Evolutionary conservation across 1,140 invertebrate species (phyloP).

Genomic region (Hypsibius dujardini): DNA sequence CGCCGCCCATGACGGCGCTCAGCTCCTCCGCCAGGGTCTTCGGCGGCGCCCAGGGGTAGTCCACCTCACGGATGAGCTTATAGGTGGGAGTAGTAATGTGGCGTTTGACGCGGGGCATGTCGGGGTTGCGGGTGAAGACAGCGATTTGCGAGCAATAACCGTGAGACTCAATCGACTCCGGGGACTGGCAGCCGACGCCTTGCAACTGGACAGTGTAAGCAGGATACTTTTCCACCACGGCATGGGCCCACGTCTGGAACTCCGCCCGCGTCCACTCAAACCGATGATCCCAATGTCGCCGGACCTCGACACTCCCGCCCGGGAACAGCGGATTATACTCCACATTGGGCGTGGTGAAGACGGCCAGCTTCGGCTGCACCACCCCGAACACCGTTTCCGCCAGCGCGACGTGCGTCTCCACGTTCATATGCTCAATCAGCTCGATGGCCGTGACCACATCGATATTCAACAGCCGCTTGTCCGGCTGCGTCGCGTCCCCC

Average conservation of each 20-base stretch:
- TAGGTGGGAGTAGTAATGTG: background rate
- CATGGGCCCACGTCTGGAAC: conserved; percentile 58
- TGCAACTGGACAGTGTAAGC: conserved; percentile 48
- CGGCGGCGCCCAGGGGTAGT: conserved; percentile 11
- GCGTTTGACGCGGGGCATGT: background rate
- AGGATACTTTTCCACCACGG: conserved; percentile 47
- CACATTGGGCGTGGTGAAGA: conserved; percentile 73
- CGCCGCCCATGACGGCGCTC: background rate
- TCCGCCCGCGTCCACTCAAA: conserved; percentile 75
- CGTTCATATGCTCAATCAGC: conserved; percentile 70
- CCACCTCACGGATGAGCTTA: background rate
- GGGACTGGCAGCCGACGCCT: conserved; percentile 49
- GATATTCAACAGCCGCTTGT: conserved; percentile 38
- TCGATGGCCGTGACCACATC: conserved; percentile 57
- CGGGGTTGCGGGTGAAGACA: conserved; percentile 37
- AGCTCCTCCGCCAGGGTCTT: background rate
- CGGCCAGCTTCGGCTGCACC: conserved; percentile 53
- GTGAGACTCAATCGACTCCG: conserved; percentile 34
- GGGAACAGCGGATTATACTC: conserved; percentile 69
- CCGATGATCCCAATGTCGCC: conserved; percentile 71
- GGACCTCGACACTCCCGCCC: conserved; percentile 33
- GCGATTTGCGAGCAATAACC: conserved; percentile 60
- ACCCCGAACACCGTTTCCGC: conserved; percentile 57
- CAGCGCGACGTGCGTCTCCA: conserved; percentile 47
- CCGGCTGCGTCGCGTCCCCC: conserved; percentile 45